Conservation (phyloP, 1,140 invertebrate species). For the Drosophila kanapiae region DNA sequence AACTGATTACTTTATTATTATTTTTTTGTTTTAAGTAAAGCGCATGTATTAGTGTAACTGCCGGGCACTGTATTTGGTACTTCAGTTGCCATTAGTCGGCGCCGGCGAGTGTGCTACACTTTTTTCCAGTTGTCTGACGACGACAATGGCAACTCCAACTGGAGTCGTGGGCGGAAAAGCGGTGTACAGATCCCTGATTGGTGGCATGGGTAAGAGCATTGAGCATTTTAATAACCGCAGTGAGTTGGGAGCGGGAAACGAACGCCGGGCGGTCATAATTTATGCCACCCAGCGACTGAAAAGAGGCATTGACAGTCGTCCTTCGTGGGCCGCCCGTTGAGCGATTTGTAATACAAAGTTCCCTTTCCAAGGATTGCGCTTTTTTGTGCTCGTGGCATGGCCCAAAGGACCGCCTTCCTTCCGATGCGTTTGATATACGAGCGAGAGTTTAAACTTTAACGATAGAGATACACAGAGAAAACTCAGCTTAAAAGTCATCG, state of each 20-base stretch:
- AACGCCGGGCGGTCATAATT: slow-evolving; percentile 68
- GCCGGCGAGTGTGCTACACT: slow-evolving; percentile 75
- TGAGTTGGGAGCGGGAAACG: slow-evolving; percentile 13
- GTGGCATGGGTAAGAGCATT: slow-evolving; percentile 76
- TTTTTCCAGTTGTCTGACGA: slow-evolving; percentile 66
- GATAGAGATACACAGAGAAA: slow-evolving; percentile 4
- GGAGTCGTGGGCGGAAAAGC: slow-evolving; percentile 36
- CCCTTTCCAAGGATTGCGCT: slow-evolving; percentile 53
- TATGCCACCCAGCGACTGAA: slow-evolving; percentile 76
- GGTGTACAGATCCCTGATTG: slow-evolving; percentile 5
- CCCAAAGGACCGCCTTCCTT: slow-evolving; percentile 35
- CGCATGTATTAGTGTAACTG: too few relatives aligned
- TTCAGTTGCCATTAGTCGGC: slow-evolving; percentile 79
- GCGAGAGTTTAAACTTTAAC: slow-evolving; percentile 67
- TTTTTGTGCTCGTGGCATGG: slow-evolving; percentile 51
- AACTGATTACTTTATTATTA: neutral
- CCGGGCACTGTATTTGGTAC: slow-evolving; percentile 52
- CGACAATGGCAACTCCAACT: slow-evolving; percentile 43
- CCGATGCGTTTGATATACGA: slow-evolving; percentile 68
- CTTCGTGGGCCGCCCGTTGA: slow-evolving; percentile 63
- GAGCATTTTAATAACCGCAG: slow-evolving; percentile 82
- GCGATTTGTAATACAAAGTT: slow-evolving; percentile 81
- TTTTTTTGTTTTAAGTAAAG: too few relatives aligned
- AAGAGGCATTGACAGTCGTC: slow-evolving; percentile 61
- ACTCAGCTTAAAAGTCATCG: neutral